A percentile compares a stretch with the other conserved stretches of the same genome.
Conservation (phyloP, 2,113 vertebrate genomes). For the Nothobranchius furzeri region DNA sequence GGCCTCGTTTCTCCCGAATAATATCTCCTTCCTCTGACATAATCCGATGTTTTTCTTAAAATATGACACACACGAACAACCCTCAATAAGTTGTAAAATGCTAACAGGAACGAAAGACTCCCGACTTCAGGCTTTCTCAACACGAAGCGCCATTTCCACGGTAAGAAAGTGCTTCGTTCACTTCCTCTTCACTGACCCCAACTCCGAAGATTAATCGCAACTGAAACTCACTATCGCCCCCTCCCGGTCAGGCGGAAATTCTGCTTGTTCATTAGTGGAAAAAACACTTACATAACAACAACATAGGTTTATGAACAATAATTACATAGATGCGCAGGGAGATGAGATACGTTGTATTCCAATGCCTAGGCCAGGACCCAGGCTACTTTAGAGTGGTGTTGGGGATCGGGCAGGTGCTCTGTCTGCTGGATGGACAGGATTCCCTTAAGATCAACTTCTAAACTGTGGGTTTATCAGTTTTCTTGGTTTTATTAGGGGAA, state of each 20-base stretch:
- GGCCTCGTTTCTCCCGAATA: conserved; percentile 29
- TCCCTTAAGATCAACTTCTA: too few relatives aligned
- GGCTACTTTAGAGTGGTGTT: too few relatives aligned
- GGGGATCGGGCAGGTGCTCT: too few relatives aligned
- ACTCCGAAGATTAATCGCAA: not conserved
- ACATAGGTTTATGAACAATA: too few relatives aligned
- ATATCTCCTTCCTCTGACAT: conserved; percentile 48
- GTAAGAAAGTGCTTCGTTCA: conserved; percentile 15
- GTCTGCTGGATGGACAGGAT: too few relatives aligned
- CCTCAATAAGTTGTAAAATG: not conserved
- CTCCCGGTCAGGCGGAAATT: not conserved
- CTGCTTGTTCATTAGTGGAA: too few relatives aligned
- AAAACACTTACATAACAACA: too few relatives aligned
- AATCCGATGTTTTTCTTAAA: conserved; percentile 37
- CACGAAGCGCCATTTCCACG: conserved; percentile 60
- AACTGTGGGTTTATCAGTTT: too few relatives aligned
- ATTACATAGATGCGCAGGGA: too few relatives aligned
- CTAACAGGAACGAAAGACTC: conserved; percentile 6
- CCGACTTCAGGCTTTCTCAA: conserved; percentile 33
- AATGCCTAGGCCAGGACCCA: too few relatives aligned
- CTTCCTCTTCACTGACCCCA: conserved; percentile 31
- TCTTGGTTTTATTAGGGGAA: too few relatives aligned
- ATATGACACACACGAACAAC: not conserved
- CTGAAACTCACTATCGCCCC: conserved; percentile 8
- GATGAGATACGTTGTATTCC: too few relatives aligned